Percentiles rank a stretch among this genome's conserved stretches.
Evolutionary conservation across 2,888 invertebrate genomes (phyloP).

Genomic region (Corbicula japonica): DNA sequence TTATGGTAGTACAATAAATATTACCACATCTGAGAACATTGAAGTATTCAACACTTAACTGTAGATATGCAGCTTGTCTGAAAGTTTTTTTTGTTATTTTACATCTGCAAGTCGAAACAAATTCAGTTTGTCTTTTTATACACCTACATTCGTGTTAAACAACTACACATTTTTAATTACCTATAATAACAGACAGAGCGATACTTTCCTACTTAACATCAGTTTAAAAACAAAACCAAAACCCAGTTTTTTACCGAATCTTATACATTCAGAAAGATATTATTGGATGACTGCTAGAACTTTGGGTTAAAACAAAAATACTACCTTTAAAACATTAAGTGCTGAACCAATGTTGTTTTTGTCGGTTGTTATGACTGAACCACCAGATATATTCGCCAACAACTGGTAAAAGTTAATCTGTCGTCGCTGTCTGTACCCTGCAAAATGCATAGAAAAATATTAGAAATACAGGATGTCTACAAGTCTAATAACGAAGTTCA

Average conservation of each 20-base stretch:
- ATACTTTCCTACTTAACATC: background rate
- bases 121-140: no score
- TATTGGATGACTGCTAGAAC: no score
- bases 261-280: no score
- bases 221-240: background rate
- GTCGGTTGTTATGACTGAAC: conserved; percentile 49
- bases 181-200: background rate
- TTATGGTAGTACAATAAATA: no score
- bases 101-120: no score
- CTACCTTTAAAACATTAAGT: conserved; percentile 49
- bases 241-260: background rate
- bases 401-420: conserved; percentile 48
- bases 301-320: background rate
- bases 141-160: no score
- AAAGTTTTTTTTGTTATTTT: no score
- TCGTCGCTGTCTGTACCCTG: conserved; percentile 15
- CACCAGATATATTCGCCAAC: conserved; percentile 52
- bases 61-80: no score
- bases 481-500: background rate
- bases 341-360: conserved; percentile 56
- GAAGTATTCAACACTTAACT: no score
- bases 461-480: background rate
- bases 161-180: background rate
- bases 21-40: no score
- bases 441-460: no score